Base-by-base conservation (phyloP, 2,113 vertebrate species). In the Cyanistes caeruleus region DNA sequence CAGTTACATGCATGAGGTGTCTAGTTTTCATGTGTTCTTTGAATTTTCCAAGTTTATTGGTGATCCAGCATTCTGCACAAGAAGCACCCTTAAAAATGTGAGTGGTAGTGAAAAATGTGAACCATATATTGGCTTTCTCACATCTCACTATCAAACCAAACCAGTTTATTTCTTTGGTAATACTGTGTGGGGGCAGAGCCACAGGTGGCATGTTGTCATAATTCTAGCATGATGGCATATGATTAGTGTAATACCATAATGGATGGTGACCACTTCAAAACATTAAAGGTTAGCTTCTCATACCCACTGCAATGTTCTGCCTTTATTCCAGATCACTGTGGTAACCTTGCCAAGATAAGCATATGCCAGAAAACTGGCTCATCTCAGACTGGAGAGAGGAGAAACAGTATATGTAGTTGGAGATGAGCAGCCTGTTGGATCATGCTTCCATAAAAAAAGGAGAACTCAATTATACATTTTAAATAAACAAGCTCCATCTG, bases 1-100 rank as follows among this genome's bases (percentile, higher is more conserved):
- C 97, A 97, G 93, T 98, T 97, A 98, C 97, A 97, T 98, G 97
- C 95, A 96, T n/a, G 95, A 98, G 97, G 96, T 97, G 97, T 98
- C 96, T 96, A 98, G 92, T 98, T 97, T 96, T 96, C 95, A 97
- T 98, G 97, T 98, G 94, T 97, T 98, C 69, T 94, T 97, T 96
- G 85, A 73, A 78, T 84, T 96, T 95, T 68, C 83, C 69, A 68
- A 17, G 82, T 95, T 91, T 79, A 16, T 75, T 96, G 82, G 62
- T 21, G 6, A 89, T 93, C 64, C n/a, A 53, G 19, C 37, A 35
- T 49, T 59, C 35, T 6, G 7, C 11, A 28, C 20, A 20, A 70
- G 21, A 25, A 78, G n/a, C 4, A 21, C 30, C 41, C 41, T 49
- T 75, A 43, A 43, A 56, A 75, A 43, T n/a, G 24, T 49, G 74